Evolutionary conservation across 2,113 vertebrate genomes (phyloP).

Genomic region (Baryphthengus martii): DNA sequence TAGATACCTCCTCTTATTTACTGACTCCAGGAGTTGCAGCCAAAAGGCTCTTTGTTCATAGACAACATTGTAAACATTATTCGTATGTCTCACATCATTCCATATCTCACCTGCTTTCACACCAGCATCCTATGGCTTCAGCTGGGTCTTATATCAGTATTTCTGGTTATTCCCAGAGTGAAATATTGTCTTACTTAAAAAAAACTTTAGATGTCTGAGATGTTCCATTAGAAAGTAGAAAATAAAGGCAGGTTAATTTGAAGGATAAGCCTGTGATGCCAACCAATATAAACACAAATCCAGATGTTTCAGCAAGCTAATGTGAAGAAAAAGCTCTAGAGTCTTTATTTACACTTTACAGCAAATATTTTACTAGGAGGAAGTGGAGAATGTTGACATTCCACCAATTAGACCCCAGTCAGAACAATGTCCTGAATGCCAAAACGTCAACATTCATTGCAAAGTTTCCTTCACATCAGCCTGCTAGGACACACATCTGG

Average conservation of each 20-base stretch:
- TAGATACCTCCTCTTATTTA: not conserved
- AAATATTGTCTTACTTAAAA: slow-evolving; percentile 41
- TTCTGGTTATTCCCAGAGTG: slow-evolving; percentile 13
- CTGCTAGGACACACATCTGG: not conserved
- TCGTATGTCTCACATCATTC: not conserved
- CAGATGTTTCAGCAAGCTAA: slow-evolving; percentile 53
- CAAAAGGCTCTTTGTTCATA: not conserved
- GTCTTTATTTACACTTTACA: slow-evolving; percentile 69
- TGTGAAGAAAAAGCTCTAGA: slow-evolving; percentile 45
- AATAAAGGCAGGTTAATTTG: slow-evolving; percentile 47
- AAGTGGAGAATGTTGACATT: slow-evolving; percentile 67
- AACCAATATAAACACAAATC: slow-evolving; percentile 53
- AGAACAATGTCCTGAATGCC: slow-evolving; percentile 39
- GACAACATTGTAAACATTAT: not conserved
- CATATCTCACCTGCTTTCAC: not conserved
- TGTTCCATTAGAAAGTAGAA: not conserved
- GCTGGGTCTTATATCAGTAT: not conserved
- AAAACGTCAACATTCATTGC: slow-evolving; percentile 30
- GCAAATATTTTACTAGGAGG: slow-evolving; percentile 70
- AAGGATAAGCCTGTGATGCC: slow-evolving; percentile 26
- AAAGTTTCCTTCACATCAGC: not conserved
- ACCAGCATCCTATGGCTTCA: slow-evolving; percentile 1
- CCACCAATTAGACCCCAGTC: slow-evolving; percentile 25
- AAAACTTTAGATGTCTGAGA: slow-evolving; percentile 39
- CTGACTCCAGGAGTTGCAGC: not conserved